A percentile compares a stretch with the other conserved stretches of the same genome.
Conservation (phyloP, 64 coral and sea anemone species). For the Pocillopora verrucosa region DNA sequence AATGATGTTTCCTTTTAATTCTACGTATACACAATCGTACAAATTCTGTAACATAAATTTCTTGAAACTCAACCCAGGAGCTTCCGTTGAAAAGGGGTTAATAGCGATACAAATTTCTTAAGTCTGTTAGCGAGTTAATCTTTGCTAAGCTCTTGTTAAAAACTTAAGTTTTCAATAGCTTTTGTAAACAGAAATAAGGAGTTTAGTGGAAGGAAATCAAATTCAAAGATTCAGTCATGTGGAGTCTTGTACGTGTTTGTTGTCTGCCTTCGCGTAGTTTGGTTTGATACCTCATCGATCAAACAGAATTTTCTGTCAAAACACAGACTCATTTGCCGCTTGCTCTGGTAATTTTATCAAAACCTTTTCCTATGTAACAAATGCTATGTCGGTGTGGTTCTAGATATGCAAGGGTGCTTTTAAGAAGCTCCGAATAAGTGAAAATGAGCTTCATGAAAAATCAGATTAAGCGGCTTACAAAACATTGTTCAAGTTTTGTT, state of each 20-base stretch:
- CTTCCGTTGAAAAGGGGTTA: neutral
- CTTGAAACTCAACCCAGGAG: neutral
- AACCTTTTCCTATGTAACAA: neutral
- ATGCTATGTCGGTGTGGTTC: neutral
- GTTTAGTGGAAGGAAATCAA: neutral
- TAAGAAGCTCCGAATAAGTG: neutral
- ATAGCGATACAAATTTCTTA: neutral
- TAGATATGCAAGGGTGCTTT: no score
- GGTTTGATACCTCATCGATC: constrained; percentile 52
- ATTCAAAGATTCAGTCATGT: neutral
- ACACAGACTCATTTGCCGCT: neutral
- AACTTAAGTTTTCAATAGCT: neutral
- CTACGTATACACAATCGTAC: neutral
- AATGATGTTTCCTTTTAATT: no score
- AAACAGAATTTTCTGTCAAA: constrained; percentile 17
- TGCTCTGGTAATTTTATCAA: constrained; percentile 13
- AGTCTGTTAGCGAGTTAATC: constrained; percentile 22
- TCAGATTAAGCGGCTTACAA: no score
- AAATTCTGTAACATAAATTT: neutral
- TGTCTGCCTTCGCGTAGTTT: constrained; percentile 10
- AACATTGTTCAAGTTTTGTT: no score
- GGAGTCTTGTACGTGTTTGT: neutral
- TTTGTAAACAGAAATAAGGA: neutral
- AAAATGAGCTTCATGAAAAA: neutral
- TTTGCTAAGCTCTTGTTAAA: constrained; percentile 17